Conservation (phyloP, 2,888 invertebrate genomes). For the Sesamia inferens region DNA sequence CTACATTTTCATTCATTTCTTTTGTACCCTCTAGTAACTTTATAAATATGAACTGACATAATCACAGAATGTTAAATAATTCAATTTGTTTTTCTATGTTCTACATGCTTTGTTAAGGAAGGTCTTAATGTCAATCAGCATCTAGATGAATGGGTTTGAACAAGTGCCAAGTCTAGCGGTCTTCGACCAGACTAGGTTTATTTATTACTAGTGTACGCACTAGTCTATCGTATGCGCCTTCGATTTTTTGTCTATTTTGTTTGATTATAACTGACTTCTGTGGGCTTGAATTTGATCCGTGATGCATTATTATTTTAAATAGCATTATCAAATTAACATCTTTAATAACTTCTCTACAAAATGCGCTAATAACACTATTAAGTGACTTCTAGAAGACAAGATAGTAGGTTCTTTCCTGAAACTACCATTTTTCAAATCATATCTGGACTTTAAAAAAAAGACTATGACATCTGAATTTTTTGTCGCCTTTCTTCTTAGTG, state of each 20-base stretch:
- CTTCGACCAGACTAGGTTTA: constrained; percentile 31
- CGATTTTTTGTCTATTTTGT: not conserved
- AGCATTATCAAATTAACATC: too few relatives aligned
- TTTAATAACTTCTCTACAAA: not conserved
- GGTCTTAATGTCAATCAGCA: constrained; percentile 41
- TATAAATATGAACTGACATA: not conserved
- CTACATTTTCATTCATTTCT: not conserved
- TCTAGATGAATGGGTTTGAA: constrained; percentile 50
- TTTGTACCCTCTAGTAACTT: not conserved
- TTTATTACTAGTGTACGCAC: constrained; percentile 22
- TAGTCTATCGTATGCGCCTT: not conserved
- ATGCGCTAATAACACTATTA: not conserved
- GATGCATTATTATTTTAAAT: not conserved
- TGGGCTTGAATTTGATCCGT: not conserved
- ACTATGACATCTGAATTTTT: not conserved
- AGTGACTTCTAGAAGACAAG: not conserved
- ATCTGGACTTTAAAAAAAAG: not conserved
- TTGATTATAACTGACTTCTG: not conserved
- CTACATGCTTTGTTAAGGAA: constrained; percentile 35
- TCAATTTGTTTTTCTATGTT: constrained; percentile 13
- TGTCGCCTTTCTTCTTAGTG: too few relatives aligned
- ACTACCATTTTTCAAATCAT: not conserved
- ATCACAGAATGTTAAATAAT: not conserved
- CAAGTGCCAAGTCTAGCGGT: constrained; percentile 48
- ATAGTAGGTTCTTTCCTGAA: not conserved